Conservation (phyloP, 23 tunicate genomes). For the Aplidium turbinatum region DNA sequence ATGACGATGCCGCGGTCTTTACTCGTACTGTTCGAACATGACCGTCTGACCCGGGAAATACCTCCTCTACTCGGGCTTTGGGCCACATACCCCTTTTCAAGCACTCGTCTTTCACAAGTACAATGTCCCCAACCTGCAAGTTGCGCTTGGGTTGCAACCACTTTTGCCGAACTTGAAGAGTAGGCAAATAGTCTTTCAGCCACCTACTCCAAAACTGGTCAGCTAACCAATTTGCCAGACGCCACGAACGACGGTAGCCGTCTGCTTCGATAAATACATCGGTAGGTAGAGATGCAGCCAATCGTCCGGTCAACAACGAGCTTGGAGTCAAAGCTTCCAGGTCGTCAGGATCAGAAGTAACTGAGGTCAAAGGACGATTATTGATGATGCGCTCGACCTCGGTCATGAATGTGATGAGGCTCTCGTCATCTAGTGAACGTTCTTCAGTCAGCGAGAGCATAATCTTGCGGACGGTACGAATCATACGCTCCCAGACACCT, state of each 20-base stretch:
- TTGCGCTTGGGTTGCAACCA: conserved; percentile 29
- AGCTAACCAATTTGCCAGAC: not conserved
- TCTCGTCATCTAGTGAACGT: conserved; percentile 13
- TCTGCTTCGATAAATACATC: conserved; percentile 37
- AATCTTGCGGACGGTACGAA: conserved; percentile 3
- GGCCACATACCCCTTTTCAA: conserved; percentile 27
- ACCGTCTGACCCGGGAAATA: conserved; percentile 31
- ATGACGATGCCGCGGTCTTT: too few species aligned
- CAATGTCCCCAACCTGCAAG: conserved; percentile 15
- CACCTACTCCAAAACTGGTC: conserved; percentile 39
- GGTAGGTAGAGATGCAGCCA: conserved; percentile 24
- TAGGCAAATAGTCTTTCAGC: conserved; percentile 3
- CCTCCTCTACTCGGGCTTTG: conserved; percentile 29
- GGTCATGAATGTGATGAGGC: conserved; percentile 5
- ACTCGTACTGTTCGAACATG: conserved; percentile 19
- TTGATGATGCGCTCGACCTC: conserved; percentile 27
- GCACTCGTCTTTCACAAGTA: conserved; percentile 17
- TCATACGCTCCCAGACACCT: conserved; percentile 22
- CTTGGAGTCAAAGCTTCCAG: conserved; percentile 21
- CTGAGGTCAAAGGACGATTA: conserved; percentile 23
- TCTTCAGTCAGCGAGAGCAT: conserved; percentile 14
- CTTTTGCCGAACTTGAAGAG: conserved; percentile 30
- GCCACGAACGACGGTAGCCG: conserved; percentile 7
- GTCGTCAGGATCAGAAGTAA: conserved; percentile 30
- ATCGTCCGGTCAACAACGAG: conserved; percentile 14